Conservation (phyloP, 2,888 invertebrate species). For the Meandrusa payeni region DNA sequence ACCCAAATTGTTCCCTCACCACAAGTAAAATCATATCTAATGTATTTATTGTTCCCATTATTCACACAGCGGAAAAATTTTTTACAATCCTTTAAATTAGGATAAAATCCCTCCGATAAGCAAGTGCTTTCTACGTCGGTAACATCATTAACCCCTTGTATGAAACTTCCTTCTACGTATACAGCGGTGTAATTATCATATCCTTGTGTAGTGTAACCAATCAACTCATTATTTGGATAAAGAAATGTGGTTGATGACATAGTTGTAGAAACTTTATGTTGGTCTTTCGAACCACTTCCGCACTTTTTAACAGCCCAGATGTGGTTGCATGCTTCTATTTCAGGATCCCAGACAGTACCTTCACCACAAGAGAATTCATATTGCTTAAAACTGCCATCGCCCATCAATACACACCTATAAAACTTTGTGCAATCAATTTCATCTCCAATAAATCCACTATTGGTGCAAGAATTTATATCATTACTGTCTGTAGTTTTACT, state of each 20-base stretch:
- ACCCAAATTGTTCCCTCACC: constrained; percentile 87
- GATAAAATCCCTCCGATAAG: constrained; percentile 84
- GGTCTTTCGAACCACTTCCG: constrained; percentile 29
- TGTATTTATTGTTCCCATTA: constrained; percentile 66
- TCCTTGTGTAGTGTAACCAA: constrained; percentile 24
- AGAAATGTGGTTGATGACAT: constrained; percentile 26
- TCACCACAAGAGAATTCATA: constrained; percentile 84
- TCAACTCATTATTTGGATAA: constrained; percentile 5
- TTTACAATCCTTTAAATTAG: constrained; percentile 84
- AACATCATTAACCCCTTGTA: constrained; percentile 46
- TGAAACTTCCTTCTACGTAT: constrained; percentile 2
- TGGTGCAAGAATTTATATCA: constrained; percentile 51
- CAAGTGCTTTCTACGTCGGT: constrained; percentile 60
- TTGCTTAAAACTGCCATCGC: constrained; percentile 71
- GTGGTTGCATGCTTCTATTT: constrained; percentile 76
- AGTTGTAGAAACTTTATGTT: constrained; percentile 29
- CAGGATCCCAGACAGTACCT: constrained; percentile 83
- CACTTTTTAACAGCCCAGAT: constrained; percentile 39
- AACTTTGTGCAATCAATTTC: constrained; percentile 86
- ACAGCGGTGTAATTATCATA: background rate
- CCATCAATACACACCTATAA: constrained; percentile 86
- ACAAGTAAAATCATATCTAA: constrained; percentile 82
- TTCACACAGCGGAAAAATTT: constrained; percentile 87
- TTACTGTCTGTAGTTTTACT: constrained; percentile 9
- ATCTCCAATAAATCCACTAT: constrained; percentile 86